phyloP scores from a whole-genome alignment of 2,888 invertebrate genomes.

The Timema podura region DNA sequence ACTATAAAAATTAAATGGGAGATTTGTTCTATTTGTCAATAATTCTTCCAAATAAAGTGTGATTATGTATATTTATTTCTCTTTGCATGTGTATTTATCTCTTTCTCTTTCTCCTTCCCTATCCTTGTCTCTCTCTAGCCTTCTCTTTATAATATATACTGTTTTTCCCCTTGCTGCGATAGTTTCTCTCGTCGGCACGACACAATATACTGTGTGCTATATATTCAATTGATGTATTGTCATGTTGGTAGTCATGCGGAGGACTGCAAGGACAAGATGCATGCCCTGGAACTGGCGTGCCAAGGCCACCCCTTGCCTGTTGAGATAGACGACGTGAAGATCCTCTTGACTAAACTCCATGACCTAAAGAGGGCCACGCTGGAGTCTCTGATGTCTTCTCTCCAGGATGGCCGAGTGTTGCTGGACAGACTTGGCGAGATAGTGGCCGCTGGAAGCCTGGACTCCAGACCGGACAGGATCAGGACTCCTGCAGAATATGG shows the following conservation, averaged over 20 bases:
- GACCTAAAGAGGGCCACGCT: slow-evolving; percentile 67
- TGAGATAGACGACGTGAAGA: slow-evolving; percentile 68
- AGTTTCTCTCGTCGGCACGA: no score
- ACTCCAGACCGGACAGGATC: slow-evolving; percentile 64
- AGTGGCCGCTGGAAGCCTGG: slow-evolving; percentile 68
- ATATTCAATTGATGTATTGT: not conserved
- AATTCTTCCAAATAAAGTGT: no score
- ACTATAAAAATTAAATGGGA: no score
- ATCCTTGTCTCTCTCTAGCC: no score
- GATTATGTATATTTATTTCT: no score
- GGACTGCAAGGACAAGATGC: slow-evolving; percentile 65
- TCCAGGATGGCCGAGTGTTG: slow-evolving; percentile 73
- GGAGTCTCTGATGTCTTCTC: slow-evolving; percentile 72
- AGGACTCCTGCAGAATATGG: slow-evolving; percentile 52
- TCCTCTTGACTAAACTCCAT: slow-evolving; percentile 64
- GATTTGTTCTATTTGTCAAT: no score
- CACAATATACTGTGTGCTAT: no score
- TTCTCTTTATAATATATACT: no score
- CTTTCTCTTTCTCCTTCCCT: no score
- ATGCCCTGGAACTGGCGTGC: slow-evolving; percentile 64
- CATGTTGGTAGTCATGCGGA: slow-evolving; percentile 53
- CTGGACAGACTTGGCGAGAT: slow-evolving; percentile 70
- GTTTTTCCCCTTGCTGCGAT: no score
- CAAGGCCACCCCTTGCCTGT: slow-evolving; percentile 62
- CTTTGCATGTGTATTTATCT: no score